Evolutionary conservation across 2,797 vertebrate genomes (phyloP), one percentile per base, ranked within the genome.

Genomic region (Coranthus polyacanthus): DNA sequence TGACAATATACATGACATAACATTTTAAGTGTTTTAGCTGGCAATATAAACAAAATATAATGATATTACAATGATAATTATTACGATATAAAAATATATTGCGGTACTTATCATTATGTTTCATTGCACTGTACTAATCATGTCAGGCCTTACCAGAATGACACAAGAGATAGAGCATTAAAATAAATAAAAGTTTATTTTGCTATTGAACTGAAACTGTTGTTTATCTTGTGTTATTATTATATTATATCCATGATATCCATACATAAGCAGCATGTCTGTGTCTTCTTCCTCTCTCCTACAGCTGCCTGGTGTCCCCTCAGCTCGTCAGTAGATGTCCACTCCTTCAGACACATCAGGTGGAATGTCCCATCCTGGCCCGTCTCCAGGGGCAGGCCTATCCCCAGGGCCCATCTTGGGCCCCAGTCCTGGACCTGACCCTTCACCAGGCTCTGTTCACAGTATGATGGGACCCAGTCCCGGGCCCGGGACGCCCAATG

Each of bases 401-500:
- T 99, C 97, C 57, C 98, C 97, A 32, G 97, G 97, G 72, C 97
- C 97, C 20, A 98, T 98, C 84, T 87, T 99, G 42, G 98, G 97
- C 56, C 97, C 97, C 29, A 99, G 98, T 69, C 97, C 98, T 55
- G 98, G 98, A 79, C 97, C 98, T 2, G 97, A 98, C 3, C 97
- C 96, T 0, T 99, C 98, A 68, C 98, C 98, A 12, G 94, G 97
- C 74, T 98, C 98, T 12, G 97, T 98, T 62, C 98, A 99, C 91
- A 98, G 96, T 68, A 98, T 98, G 96, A 98, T 98, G 97, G 98
- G 98, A 65, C 96, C 96, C n/a, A 98, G 97, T 81, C 86, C 91
- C 36, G 89, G 91, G 34, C 97, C 98, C 22, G 96, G 98, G 69
- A 97, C 97, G 0, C 96, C 97, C 8, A 98, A 93, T 11, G 95